Evolutionary conservation across 2,113 vertebrate genomes (phyloP).

Genomic region (Sylvietta virens): DNA sequence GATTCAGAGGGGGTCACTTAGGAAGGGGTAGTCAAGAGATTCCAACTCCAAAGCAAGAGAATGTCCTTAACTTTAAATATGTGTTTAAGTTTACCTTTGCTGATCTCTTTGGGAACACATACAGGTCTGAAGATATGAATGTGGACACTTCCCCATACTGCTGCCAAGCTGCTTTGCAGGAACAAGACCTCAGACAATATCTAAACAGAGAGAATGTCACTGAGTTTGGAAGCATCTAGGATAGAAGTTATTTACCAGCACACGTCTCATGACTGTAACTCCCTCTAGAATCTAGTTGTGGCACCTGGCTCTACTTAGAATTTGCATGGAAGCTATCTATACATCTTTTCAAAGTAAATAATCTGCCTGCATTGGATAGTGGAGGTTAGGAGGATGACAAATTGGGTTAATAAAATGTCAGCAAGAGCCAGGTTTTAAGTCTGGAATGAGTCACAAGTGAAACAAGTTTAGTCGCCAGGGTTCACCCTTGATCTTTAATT

Average conservation of each 20-base stretch:
- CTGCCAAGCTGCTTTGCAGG: neutral
- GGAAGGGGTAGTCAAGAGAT: neutral
- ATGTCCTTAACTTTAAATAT: neutral
- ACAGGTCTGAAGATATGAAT: neutral
- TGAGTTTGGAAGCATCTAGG: neutral
- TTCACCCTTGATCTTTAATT: slow-evolving; percentile 15
- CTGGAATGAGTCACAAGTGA: slow-evolving; percentile 28
- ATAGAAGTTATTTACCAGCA: neutral
- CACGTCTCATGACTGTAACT: neutral
- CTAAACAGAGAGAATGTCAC: neutral
- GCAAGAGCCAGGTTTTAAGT: slow-evolving; percentile 25
- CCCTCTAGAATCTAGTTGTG: neutral
- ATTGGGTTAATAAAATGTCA: slow-evolving; percentile 43
- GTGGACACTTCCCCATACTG: neutral
- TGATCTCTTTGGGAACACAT: neutral
- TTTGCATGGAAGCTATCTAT: slow-evolving; percentile 14
- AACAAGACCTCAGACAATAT: neutral
- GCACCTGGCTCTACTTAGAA: slow-evolving; percentile 26
- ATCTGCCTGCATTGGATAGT: slow-evolving; percentile 19
- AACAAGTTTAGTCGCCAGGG: slow-evolving; percentile 8
- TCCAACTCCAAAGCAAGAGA: neutral
- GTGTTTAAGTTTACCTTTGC: neutral
- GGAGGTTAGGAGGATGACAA: slow-evolving; percentile 22
- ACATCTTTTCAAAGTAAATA: slow-evolving; percentile 34
- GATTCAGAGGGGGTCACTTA: neutral